Evolutionary conservation across 2,888 invertebrate species (phyloP), one percentile per base, ranked within the genome.

Genomic region (Stictocephala bisonia): DNA sequence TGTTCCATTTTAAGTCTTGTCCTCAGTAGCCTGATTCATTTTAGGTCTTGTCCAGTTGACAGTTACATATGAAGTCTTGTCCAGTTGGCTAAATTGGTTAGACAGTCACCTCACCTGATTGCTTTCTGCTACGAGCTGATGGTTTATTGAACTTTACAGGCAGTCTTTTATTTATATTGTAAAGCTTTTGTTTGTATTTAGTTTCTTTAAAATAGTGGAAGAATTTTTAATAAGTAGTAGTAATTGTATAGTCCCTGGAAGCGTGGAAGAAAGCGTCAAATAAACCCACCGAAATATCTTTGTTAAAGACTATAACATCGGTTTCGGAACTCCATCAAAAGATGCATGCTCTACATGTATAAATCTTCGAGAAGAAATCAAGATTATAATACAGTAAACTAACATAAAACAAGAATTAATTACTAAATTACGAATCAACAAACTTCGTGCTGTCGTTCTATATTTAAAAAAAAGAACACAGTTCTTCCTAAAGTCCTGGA

Each of bases 251-350:
- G 58, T 29, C 11, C 26, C 24, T 26, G 24, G 26, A 26, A 29
- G 13, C 18, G 58, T 22, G 58, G 58, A 11, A 56, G 58, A 27
- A 56, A 56, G 27, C 58, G 58, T 56, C 24, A 26, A 56, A 56
- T 24, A 24, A 2, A 44, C 18, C n/a, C 7, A 15, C 18, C 44
- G 44, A 44, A 22, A 2, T 31, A 48, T 27, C 73, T 75, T 44
- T 20, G 27, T 20, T 29, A 13, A 0, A 18, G 20, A 70, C n/a
- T 75, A 31, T 24, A 75, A 75, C 35, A 58, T 75, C 22, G 51
- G 73, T n/a, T 75, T 76, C 66, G 66, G 70, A 24, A 50, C 68
- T 6, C 74, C 72, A 27, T 41, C 66, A 1, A 75, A 70, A 13
- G 76, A 51, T 77, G 64, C 40, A 51, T 64, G 77, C 75, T 58